Base-by-base conservation (phyloP, 2,888 invertebrate species). In the Thecophora atra region DNA sequence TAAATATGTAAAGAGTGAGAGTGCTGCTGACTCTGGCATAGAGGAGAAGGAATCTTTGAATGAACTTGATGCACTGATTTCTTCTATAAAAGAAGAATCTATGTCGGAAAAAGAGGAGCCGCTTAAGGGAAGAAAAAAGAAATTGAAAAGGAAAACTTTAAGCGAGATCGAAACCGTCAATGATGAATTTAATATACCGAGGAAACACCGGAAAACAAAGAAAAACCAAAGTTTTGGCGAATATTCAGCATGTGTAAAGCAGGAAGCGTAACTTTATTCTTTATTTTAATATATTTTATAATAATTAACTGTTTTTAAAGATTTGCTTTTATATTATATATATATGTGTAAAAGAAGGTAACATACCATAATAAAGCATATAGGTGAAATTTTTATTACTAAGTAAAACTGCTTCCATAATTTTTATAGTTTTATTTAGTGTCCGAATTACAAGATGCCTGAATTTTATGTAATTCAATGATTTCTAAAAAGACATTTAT, bases 21-120 rank as follows among this genome's bases (percentile, higher is more conserved):
- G 24, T 17, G 67, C 68, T 60, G 52, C 8, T 0, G 79, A 79
- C 64, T 78, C 77, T 0, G 78, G 76, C 7, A 77, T 78, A 24
- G 78, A 75, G 6, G 79, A 80, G 19, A 73, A 75, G 15, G 76
- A 78, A 52, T 72, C 74, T 1, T 42, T 75, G 7, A 74, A 74
- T 17, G 81, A 83, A 69, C 73, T 82, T 0, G 80, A 83, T 72
- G 80, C 78, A 13, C 72, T 83, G 15, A 69, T 83, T 17, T 72
- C 76, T 0, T 37, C 78, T 8, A 79, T 83, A 7, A 83, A 83
- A 76, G 21, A 73, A 15, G 81, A 83, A 64, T 69, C 75, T 3
- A 37, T 47, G 0, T 73, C 73, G 6, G 73, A 74, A 47, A 62
- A 42, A 4, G 70, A 66, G 62, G 28, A 24, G 26, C 6, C 26